These are phyloP conservation scores for Gadus chalcogrammus DNA, from an alignment of 2,113 vertebrate genomes.

Conservation along the genomic window DNA sequence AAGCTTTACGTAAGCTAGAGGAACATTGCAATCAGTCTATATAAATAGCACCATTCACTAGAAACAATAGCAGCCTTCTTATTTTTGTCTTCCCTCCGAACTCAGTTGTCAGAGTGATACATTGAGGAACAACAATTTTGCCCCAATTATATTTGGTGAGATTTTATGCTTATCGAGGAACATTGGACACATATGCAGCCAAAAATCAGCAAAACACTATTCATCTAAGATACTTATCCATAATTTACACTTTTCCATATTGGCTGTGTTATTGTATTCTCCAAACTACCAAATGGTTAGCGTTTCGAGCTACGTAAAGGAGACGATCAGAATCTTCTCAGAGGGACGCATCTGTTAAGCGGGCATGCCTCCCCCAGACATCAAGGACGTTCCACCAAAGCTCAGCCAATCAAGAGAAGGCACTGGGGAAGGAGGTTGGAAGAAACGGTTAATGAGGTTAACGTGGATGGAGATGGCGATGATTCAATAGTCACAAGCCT, in stretches of 20 bases:
- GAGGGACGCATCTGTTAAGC: background rate
- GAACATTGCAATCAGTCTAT: conserved; percentile 20
- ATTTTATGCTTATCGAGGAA: conserved; percentile 7
- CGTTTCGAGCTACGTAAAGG: no score
- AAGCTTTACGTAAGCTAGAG: background rate
- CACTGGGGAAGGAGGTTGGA: conserved; percentile 51
- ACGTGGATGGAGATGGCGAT: no score
- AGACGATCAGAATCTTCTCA: no score
- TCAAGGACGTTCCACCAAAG: conserved; percentile 19
- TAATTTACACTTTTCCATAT: no score
- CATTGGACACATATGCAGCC: conserved; percentile 11
- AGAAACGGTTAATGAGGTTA: background rate
- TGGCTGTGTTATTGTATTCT: no score
- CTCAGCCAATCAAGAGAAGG: conserved; percentile 55
- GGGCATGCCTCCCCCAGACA: conserved; percentile 12
- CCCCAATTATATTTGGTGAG: background rate
- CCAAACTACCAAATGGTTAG: no score
- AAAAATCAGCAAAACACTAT: conserved; percentile 24
- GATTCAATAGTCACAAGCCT: no score
- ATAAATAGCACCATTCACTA: conserved; percentile 57
- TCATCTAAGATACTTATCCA: no score
- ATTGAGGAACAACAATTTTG: background rate
- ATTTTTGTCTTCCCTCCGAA: background rate
- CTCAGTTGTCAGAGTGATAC: background rate
- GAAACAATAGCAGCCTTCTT: conserved; percentile 12